Evolutionary conservation across 2,888 invertebrate species (phyloP).

Genomic region (Leucoptera coffeella): DNA sequence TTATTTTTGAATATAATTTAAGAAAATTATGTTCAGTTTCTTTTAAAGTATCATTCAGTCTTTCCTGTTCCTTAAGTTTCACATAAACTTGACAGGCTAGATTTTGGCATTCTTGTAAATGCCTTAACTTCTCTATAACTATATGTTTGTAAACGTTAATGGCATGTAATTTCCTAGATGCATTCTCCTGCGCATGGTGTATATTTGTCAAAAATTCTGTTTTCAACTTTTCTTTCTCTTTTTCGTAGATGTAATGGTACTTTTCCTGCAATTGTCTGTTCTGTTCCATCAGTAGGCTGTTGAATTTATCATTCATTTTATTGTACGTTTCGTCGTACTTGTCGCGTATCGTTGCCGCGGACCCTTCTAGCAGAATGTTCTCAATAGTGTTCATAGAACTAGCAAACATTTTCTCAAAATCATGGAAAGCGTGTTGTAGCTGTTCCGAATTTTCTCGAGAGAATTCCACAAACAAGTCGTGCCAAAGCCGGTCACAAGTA

Average conservation of each 20-base stretch:
- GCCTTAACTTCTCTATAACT: constrained; percentile 24
- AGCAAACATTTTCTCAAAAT: constrained; percentile 19
- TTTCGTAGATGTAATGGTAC: constrained; percentile 16
- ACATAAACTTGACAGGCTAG: constrained; percentile 39
- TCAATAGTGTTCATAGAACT: constrained; percentile 23
- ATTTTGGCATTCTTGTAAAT: constrained; percentile 25
- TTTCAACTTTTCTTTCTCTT: constrained; percentile 18
- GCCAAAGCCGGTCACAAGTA: constrained; percentile 12
- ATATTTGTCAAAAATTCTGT: constrained; percentile 15
- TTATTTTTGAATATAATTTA: constrained; percentile 21
- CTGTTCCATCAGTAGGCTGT: constrained; percentile 17
- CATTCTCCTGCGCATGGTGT: too few species aligned
- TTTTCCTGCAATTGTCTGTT: constrained; percentile 19
- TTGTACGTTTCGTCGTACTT: constrained; percentile 13
- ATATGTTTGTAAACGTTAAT: constrained; percentile 28
- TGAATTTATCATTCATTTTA: constrained; percentile 19
- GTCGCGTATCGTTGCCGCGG: constrained; percentile 18
- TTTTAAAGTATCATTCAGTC: constrained; percentile 18
- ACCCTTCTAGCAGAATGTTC: constrained; percentile 17
- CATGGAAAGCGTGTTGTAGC: constrained; percentile 17
- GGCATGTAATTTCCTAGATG: too few species aligned
- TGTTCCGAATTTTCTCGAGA: constrained; percentile 15
- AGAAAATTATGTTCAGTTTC: constrained; percentile 15
- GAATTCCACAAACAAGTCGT: constrained; percentile 12
- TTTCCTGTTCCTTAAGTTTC: constrained; percentile 32